Evolutionary conservation across 1,140 invertebrate species (phyloP).

Genomic region (Wiebesia pumilae): DNA sequence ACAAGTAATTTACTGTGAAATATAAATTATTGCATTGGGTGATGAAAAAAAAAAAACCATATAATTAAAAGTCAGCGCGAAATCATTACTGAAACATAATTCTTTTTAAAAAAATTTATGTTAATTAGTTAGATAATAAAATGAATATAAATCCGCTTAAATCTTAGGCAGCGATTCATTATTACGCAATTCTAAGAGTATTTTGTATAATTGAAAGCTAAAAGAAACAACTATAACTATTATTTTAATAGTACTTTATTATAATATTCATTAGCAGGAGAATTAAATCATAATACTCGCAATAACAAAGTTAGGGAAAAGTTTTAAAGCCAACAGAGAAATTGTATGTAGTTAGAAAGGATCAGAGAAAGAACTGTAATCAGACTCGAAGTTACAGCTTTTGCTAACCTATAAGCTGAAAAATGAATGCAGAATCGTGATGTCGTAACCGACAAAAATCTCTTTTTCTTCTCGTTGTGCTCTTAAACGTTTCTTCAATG

Average conservation of each 20-base stretch:
- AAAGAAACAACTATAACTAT: not conserved
- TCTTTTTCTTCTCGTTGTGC: not conserved
- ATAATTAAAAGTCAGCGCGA: too few species aligned
- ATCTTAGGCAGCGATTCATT: not conserved
- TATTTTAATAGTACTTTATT: not conserved
- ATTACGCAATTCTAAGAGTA: not conserved
- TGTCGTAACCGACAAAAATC: constrained; percentile 12
- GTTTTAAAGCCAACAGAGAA: not conserved
- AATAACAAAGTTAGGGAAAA: not conserved
- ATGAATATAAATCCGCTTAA: not conserved
- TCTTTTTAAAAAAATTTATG: not conserved
- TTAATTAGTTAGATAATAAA: not conserved
- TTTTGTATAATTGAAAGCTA: not conserved
- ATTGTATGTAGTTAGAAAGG: constrained; percentile 5
- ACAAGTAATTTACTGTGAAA: too few species aligned
- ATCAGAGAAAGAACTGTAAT: not conserved
- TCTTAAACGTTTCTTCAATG: not conserved
- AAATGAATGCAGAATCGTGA: constrained; percentile 20
- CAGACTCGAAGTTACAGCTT: not conserved
- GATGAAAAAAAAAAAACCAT: too few species aligned
- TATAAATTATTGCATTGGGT: too few species aligned
- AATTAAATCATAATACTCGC: not conserved
- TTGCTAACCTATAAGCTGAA: not conserved
- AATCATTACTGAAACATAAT: too few species aligned
- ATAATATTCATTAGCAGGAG: not conserved